Conservation (phyloP, 2,113 vertebrate species). For the Galbula dea region DNA sequence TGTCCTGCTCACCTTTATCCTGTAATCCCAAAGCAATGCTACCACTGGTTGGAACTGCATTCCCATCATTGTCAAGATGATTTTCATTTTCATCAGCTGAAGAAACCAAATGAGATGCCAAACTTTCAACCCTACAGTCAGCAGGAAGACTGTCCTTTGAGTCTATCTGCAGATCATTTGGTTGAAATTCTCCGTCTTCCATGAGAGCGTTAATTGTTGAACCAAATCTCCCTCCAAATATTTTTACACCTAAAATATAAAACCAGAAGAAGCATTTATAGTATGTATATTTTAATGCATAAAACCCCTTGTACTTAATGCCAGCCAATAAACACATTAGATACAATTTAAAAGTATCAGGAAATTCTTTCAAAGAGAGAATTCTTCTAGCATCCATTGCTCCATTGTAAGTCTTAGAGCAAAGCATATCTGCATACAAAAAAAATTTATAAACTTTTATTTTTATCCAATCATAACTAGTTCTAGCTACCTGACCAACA, state of each 20-base stretch:
- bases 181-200: conserved; percentile 73
- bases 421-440: neutral
- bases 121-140: conserved; percentile 33
- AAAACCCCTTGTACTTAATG: neutral
- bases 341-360: neutral
- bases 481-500: neutral
- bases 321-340: neutral
- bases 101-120: conserved; percentile 43
- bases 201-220: conserved; percentile 73
- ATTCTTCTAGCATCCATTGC: neutral
- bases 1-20: conserved; percentile 71
- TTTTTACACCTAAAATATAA: conserved; percentile 69
- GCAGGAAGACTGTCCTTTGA: conserved; percentile 56
- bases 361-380: neutral
- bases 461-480: neutral
- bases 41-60: conserved; percentile 35
- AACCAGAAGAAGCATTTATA: neutral
- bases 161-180: conserved; percentile 58
- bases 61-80: conserved; percentile 49
- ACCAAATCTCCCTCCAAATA: conserved; percentile 42
- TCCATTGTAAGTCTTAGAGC: neutral
- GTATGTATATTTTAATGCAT: neutral
- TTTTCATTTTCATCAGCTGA: conserved; percentile 81
- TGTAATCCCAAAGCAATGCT: conserved; percentile 57
- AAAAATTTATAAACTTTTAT: neutral